Conservation (phyloP, 1,140 invertebrate species). For the Drosophila baimaii region DNA sequence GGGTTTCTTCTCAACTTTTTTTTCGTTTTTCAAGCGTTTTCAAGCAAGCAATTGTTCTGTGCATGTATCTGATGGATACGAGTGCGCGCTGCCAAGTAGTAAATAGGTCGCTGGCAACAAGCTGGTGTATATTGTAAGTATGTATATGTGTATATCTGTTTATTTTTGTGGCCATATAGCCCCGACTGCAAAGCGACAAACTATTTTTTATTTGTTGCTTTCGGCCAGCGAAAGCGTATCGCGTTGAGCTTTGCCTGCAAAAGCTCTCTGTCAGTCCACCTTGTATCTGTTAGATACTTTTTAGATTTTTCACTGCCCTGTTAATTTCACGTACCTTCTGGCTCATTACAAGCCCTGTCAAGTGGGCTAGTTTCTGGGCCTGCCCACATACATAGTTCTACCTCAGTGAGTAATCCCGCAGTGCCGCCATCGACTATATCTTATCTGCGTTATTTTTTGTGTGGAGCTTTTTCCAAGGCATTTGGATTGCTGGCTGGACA, state of each 20-base stretch:
- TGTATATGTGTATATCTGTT: background rate
- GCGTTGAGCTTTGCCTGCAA: conserved; percentile 35
- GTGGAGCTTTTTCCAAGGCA: conserved; percentile 38
- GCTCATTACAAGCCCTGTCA: conserved; percentile 5
- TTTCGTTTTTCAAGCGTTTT: conserved; percentile 15
- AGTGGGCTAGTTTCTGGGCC: background rate
- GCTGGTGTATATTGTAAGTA: conserved; percentile 13
- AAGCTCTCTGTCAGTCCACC: conserved; percentile 34
- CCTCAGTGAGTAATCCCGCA: conserved; percentile 6
- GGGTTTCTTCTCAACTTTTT: conserved; percentile 1
- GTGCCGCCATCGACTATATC: conserved; percentile 31
- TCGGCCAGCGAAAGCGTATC: conserved; percentile 27
- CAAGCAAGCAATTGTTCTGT: conserved; percentile 38
- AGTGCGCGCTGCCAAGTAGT: conserved; percentile 38
- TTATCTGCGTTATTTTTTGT: conserved; percentile 26
- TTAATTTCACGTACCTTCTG: conserved; percentile 10
- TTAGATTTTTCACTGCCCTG: conserved; percentile 16
- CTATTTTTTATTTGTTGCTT: conserved; percentile 48
- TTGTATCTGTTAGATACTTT: conserved; percentile 47
- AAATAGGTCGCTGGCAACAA: conserved; percentile 56
- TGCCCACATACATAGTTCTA: background rate
- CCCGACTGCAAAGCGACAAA: conserved; percentile 41
- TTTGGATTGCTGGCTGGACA: conserved; percentile 59
- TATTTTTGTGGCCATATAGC: background rate
- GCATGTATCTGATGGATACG: conserved; percentile 54